Percentiles rank a stretch among this genome's conserved stretches.
Conservation (phyloP, 2,113 vertebrate species). For the Colistium nudipinnis region DNA sequence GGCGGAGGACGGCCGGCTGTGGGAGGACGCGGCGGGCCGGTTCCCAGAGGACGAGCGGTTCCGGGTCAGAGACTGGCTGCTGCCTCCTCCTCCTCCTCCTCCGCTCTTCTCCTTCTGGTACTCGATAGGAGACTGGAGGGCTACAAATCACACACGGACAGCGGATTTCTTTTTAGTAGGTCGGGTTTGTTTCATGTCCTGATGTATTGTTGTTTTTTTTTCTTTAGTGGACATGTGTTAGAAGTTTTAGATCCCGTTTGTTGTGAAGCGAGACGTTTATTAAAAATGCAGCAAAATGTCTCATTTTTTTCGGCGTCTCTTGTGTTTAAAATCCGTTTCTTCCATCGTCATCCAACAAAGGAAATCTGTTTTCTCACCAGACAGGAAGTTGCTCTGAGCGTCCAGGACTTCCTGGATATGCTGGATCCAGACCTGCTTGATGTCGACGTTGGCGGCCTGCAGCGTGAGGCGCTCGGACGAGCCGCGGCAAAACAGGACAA, state of each 20-base stretch:
- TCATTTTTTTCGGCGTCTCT: too few species aligned
- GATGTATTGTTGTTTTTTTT: not conserved
- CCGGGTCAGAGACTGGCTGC: constrained; percentile 84
- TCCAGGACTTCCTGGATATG: constrained; percentile 94
- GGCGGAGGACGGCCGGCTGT: constrained; percentile 89
- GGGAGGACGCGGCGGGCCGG: constrained; percentile 80
- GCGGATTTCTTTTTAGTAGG: not conserved
- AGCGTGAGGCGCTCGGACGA: constrained; percentile 91
- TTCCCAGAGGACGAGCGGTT: constrained; percentile 76
- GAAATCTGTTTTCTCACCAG: constrained; percentile 79
- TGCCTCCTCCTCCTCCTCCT: constrained; percentile 13
- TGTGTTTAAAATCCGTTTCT: too few species aligned
- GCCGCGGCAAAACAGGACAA: constrained; percentile 89
- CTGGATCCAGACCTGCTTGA: constrained; percentile 93
- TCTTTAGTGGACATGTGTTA: not conserved
- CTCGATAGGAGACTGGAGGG: constrained; percentile 95
- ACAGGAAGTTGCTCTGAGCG: constrained; percentile 93
- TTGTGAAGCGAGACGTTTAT: too few species aligned
- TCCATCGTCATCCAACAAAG: too few species aligned
- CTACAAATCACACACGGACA: constrained; percentile 71
- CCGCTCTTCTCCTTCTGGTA: constrained; percentile 90
- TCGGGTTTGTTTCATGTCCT: not conserved
- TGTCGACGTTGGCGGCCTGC: constrained; percentile 94
- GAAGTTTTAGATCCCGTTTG: too few species aligned
- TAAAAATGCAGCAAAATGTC: too few species aligned